Evolutionary conservation across 2,797 vertebrate genomes (phyloP).

Genomic region (Taeniopygia guttata): DNA sequence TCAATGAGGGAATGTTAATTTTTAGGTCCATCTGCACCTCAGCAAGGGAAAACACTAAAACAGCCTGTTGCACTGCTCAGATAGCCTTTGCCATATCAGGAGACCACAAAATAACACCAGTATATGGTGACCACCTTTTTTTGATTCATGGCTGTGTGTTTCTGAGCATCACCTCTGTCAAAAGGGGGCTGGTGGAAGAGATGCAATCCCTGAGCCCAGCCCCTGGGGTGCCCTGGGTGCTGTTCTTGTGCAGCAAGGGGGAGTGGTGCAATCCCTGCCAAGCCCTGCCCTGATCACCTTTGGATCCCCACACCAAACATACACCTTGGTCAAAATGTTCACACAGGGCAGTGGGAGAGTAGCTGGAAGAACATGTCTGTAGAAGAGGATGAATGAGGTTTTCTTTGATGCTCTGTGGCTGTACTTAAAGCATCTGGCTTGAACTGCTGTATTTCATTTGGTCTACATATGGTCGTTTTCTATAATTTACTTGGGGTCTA

Average conservation of each 20-base stretch:
- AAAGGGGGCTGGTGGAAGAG: not conserved
- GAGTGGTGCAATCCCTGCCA: not conserved
- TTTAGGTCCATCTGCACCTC: not conserved
- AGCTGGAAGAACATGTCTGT: not conserved
- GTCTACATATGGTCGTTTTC: fast-evolving
- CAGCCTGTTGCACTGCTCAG: fast-evolving
- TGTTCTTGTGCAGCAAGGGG: not conserved
- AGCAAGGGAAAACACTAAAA: not conserved
- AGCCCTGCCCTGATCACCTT: not conserved
- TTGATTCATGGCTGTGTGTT: not conserved
- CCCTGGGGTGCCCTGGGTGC: not conserved
- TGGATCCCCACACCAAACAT: not conserved
- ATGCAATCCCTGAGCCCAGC: no score
- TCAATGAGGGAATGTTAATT: not conserved
- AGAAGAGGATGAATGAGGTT: not conserved
- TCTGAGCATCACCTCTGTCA: not conserved
- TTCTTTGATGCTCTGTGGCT: fast-evolving
- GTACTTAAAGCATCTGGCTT: not conserved
- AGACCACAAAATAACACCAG: not conserved
- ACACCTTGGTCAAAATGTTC: not conserved
- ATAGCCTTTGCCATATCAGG: not conserved
- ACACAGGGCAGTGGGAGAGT: fast-evolving
- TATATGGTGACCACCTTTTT: not conserved
- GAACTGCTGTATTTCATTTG: not conserved
- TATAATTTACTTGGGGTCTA: not conserved